Evolutionary conservation across 2,888 invertebrate genomes (phyloP).

Genomic region (Drosophila mimica): DNA sequence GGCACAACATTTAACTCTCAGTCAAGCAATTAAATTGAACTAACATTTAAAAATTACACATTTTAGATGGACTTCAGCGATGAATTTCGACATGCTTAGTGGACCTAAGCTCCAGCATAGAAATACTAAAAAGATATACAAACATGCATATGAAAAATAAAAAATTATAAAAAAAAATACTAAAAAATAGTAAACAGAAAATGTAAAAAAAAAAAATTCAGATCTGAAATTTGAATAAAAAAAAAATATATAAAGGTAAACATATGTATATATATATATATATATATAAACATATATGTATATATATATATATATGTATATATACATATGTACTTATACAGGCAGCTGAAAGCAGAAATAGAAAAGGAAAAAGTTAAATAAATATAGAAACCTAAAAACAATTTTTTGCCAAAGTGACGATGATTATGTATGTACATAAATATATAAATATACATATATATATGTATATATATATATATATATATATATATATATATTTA

Average conservation of each 20-base stretch:
- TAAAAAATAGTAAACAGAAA: slow-evolving; percentile 63
- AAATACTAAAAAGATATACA: slow-evolving; percentile 45
- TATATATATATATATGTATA: slow-evolving; percentile 52
- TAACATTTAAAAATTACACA: slow-evolving; percentile 31
- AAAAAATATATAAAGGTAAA: slow-evolving; percentile 60
- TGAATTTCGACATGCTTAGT: slow-evolving; percentile 38
- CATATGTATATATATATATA: slow-evolving; percentile 45
- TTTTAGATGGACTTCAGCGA: slow-evolving; percentile 67
- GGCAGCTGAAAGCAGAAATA: slow-evolving; percentile 59
- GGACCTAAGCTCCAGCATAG: slow-evolving; percentile 43
- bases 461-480: slow-evolving; percentile 52
- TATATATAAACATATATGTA: slow-evolving; percentile 45
- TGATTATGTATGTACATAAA: slow-evolving; percentile 44
- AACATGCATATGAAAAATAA: slow-evolving; percentile 39
- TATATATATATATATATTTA: slow-evolving; percentile 50
- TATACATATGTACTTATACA: slow-evolving; percentile 55
- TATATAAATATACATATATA: slow-evolving; percentile 52
- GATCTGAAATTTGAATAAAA: slow-evolving; percentile 71
- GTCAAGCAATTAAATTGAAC: background rate
- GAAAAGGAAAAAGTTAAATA: slow-evolving; percentile 31
- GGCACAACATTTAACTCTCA: slow-evolving; percentile 11
- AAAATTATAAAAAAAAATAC: slow-evolving; percentile 18
- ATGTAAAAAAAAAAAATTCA: slow-evolving; percentile 69
- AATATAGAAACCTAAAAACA: slow-evolving; percentile 29
- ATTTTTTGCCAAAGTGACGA: slow-evolving; percentile 60